Evolutionary conservation across 2,888 invertebrate genomes (phyloP).

Genomic region (Aplocera efformata): DNA sequence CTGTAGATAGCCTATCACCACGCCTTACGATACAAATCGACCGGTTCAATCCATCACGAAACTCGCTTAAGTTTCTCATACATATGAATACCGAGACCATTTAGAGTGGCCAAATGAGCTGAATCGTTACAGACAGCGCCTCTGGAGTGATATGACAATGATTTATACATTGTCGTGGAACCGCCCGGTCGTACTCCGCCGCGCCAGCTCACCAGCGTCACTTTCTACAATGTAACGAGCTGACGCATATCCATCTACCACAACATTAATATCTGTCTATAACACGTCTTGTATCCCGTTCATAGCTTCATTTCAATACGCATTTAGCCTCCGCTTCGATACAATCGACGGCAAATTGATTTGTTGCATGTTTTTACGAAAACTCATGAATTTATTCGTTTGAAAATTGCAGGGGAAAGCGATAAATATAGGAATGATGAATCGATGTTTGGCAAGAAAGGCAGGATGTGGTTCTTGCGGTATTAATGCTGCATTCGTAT

Average conservation of each 20-base stretch:
- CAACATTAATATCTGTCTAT: slow-evolving; percentile 45
- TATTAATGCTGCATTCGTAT: slow-evolving; percentile 6
- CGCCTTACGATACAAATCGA: slow-evolving; percentile 27
- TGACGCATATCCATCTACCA: slow-evolving; percentile 37
- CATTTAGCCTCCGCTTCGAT: slow-evolving; percentile 11
- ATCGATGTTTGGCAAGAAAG: slow-evolving; percentile 12
- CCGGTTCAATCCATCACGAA: slow-evolving; percentile 30
- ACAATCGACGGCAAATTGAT: slow-evolving; percentile 28
- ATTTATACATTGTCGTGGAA: slow-evolving; percentile 45
- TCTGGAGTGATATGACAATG: slow-evolving; percentile 51
- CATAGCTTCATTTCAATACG: slow-evolving; percentile 28
- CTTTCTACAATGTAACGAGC: slow-evolving; percentile 44
- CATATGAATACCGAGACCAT: slow-evolving; percentile 29
- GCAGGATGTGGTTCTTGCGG: slow-evolving; percentile 25
- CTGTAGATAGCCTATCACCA: slow-evolving; percentile 7
- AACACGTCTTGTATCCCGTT: slow-evolving; percentile 26
- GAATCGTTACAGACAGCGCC: slow-evolving; percentile 37
- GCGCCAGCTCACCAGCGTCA: no score
- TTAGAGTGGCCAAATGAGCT: slow-evolving; percentile 41
- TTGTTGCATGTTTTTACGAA: slow-evolving; percentile 30
- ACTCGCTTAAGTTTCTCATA: slow-evolving; percentile 19
- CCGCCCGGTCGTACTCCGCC: no score
- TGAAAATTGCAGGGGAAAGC: slow-evolving; percentile 22
- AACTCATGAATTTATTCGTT: slow-evolving; percentile 25
- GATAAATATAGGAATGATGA: slow-evolving; percentile 21